phyloP scores from a whole-genome alignment of 2,113 vertebrate genomes.

The Grus americana region DNA sequence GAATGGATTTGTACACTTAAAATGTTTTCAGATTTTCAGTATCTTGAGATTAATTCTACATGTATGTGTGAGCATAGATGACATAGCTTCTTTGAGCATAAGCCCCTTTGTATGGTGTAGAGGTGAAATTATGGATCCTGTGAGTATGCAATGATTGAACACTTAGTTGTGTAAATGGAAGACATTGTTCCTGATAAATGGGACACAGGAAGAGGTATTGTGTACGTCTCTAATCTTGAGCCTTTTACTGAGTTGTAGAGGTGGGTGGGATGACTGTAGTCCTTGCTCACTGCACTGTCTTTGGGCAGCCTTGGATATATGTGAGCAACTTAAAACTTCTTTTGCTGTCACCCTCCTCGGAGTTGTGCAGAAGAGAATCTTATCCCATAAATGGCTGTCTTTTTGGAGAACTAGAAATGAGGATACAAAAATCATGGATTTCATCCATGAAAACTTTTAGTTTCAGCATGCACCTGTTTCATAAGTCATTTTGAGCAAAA shows the following conservation, averaged over 20 bases:
- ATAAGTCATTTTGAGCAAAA: slow-evolving; percentile 36
- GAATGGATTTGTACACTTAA: neutral
- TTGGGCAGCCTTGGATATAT: neutral
- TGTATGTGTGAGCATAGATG: neutral
- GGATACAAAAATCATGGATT: slow-evolving; percentile 49
- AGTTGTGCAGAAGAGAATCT: slow-evolving; percentile 19
- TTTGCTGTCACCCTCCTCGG: neutral
- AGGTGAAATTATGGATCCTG: neutral
- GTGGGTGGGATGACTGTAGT: neutral
- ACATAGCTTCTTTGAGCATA: rapidly evolving
- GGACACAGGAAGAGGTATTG: neutral
- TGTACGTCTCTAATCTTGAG: neutral
- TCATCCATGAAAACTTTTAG: slow-evolving; percentile 53
- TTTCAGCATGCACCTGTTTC: slow-evolving; percentile 49
- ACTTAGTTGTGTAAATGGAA: neutral
- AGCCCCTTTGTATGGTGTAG: neutral
- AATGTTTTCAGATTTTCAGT: neutral
- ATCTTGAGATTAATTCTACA: neutral
- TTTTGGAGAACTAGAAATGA: slow-evolving; percentile 18
- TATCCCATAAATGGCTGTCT: slow-evolving; percentile 46
- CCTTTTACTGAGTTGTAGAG: neutral
- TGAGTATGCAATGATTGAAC: neutral
- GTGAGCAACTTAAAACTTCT: neutral
- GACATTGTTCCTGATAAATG: neutral
- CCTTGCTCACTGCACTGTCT: neutral